Base-by-base conservation (phyloP, 2,888 invertebrate genomes). In the Agrotis ipsilon region DNA sequence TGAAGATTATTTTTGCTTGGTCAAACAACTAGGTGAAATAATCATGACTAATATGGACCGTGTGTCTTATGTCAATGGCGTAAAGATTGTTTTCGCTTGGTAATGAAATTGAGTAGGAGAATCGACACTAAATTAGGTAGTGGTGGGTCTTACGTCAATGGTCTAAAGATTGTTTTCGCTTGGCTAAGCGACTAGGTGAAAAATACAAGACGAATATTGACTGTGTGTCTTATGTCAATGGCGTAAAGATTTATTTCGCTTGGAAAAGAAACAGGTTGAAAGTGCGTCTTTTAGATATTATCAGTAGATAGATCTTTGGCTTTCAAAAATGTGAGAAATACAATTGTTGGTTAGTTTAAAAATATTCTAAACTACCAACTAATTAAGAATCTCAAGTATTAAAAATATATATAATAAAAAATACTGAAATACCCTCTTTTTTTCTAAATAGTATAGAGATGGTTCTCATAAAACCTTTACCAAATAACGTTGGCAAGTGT, bases 401-500 rank as follows among this genome's bases (percentile, higher is more conserved):
- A 4, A 18, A 71, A 9, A 27, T 16, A 32, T n/a, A n/a, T n/a
- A 52, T 3, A 0, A 21, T 14, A 16, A 18, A 45, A 7, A 24
- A 43, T 48, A 59, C 51, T 18, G 24, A 52, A 52, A 52, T 13
- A 39, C 14, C 18, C 21, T 18, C 18, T 3, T n/a, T 45, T 32
- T 39, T 46, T 24, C 0, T 55, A 24, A 14, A 19, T 27, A 18
- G 4, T 13, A 39, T 5, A 14, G 1, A 1, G 13, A 14, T 27
- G 16, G 14, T 78, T 62, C 66, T 60, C 21, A 54, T 65, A 62
- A 57, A 52, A 51, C 2, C 1, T 49, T 68, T 52, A 65, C 74
- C 63, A 78, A 19, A 48, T 24, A 52, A 52, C 14, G 51, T 63
- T 68, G 69, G 57, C 75, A 57, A 72, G 73, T 83, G 83, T 80